A percentile compares a stretch with the other conserved stretches of the same genome.
These are phyloP conservation scores for Silurus meridionalis DNA, from an alignment of 2,113 vertebrate species.

Conservation along the genomic window DNA sequence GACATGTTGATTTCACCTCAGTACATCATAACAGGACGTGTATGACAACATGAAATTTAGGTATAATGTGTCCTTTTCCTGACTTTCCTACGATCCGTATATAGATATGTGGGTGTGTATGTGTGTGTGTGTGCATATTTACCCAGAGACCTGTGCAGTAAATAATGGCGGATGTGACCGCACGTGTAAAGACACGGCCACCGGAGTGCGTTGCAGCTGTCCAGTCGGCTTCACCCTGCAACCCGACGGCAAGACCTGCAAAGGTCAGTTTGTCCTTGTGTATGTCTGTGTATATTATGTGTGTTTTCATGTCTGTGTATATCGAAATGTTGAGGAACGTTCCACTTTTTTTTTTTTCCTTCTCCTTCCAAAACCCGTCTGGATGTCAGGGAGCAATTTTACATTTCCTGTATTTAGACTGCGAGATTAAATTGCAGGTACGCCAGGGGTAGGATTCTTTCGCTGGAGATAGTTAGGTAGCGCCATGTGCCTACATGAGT, in stretches of 20 bases:
- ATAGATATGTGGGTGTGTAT: conserved; percentile 35
- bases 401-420: conserved; percentile 56
- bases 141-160: conserved; percentile 92
- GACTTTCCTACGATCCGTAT: conserved; percentile 37
- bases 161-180: conserved; percentile 97
- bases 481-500: conserved; percentile 43
- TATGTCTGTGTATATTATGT: conserved; percentile 24
- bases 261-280: conserved; percentile 81
- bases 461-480: conserved; percentile 46
- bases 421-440: conserved; percentile 49
- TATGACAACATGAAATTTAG: neutral
- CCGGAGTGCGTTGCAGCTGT: conserved; percentile 95
- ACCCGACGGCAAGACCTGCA: conserved; percentile 96
- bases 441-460: conserved; percentile 37
- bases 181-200: conserved; percentile 96
- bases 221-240: conserved; percentile 95
- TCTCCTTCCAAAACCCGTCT: conserved; percentile 27
- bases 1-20: neutral
- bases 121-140: conserved; percentile 57
- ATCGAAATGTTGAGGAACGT: conserved; percentile 37
- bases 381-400: conserved; percentile 53
- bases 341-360: conserved; percentile 15
- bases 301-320: conserved; percentile 30
- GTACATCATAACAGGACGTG: neutral
- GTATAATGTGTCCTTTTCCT: conserved; percentile 38